Conservation (phyloP, 1,140 invertebrate species). For the Himalopsyche phryganea region DNA sequence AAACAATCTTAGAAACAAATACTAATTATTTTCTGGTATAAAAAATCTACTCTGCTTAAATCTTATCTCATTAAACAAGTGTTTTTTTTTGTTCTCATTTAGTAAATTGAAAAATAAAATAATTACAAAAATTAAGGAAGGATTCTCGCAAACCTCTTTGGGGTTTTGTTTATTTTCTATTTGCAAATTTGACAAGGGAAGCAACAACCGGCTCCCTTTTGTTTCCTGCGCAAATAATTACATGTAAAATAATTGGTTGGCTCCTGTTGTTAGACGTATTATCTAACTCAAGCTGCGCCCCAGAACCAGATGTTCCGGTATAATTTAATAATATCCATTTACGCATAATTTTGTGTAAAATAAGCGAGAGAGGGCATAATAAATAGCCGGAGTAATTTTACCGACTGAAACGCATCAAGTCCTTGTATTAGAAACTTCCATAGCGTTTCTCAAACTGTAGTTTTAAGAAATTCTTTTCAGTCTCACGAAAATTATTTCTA, state of each 20-base stretch:
- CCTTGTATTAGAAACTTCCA: background rate
- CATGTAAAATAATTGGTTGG: constrained; percentile 34
- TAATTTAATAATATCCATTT: constrained; percentile 35
- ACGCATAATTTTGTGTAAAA: constrained; percentile 31
- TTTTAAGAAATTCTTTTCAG: too few species aligned
- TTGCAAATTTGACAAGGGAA: constrained; percentile 14
- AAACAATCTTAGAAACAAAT: too few species aligned
- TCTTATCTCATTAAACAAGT: too few species aligned
- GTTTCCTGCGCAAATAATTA: constrained; percentile 31
- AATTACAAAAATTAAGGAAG: too few species aligned
- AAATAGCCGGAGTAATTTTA: constrained; percentile 31
- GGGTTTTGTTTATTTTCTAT: constrained; percentile 14
- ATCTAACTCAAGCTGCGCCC: constrained; percentile 4
- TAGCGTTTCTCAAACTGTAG: too few species aligned
- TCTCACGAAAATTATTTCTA: too few species aligned
- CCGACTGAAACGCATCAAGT: constrained; percentile 5
- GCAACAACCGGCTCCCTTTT: constrained; percentile 5
- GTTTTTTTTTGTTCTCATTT: too few species aligned
- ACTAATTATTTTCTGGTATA: too few species aligned
- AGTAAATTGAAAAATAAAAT: too few species aligned
- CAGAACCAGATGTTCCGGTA: constrained; percentile 29
- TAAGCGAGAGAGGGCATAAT: constrained; percentile 13
- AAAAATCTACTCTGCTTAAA: too few species aligned
- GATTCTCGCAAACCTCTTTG: too few species aligned
- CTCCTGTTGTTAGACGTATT: constrained; percentile 21